Percentiles rank a stretch among this genome's conserved stretches.
These are phyloP conservation scores for Oreonectes daqikongensis DNA, from an alignment of 2,797 vertebrate genomes.

Conservation along the genomic window DNA sequence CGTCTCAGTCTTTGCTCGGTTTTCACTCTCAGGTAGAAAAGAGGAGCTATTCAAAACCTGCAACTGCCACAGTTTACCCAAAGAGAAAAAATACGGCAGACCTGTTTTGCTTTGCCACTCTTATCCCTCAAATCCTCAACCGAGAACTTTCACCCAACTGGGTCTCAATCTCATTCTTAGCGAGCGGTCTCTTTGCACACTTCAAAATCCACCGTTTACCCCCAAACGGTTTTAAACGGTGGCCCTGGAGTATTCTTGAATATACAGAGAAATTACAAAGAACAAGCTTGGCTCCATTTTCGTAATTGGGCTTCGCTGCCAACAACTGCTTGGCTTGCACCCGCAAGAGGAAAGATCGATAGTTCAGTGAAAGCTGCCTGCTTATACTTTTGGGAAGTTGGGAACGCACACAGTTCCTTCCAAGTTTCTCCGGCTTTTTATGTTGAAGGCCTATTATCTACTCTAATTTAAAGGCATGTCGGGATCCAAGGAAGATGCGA, in stretches of 20 bases:
- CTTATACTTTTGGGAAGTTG: slow-evolving; percentile 39
- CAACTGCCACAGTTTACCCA: slow-evolving; percentile 9
- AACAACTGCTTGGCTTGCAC: slow-evolving; percentile 76
- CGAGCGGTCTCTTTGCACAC: slow-evolving; percentile 40
- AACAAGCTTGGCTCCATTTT: slow-evolving; percentile 79
- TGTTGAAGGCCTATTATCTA: slow-evolving; percentile 40
- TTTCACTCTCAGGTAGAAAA: slow-evolving; percentile 41
- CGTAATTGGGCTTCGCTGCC: slow-evolving; percentile 79
- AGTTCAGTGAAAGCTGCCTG: slow-evolving; percentile 58
- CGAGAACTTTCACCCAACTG: background rate
- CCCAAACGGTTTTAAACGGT: slow-evolving; percentile 63
- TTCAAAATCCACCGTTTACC: slow-evolving; percentile 67
- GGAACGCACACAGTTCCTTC: slow-evolving; percentile 19
- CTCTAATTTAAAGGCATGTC: slow-evolving; percentile 21
- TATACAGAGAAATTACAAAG: slow-evolving; percentile 75
- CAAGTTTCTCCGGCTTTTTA: slow-evolving; percentile 26
- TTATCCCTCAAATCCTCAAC: slow-evolving; percentile 30
- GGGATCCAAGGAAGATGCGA: slow-evolving; percentile 2
- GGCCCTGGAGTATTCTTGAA: slow-evolving; percentile 67
- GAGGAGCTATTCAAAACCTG: slow-evolving; percentile 27
- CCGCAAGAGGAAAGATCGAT: slow-evolving; percentile 73
- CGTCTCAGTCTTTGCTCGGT: slow-evolving; percentile 32
- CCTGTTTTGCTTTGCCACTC: slow-evolving; percentile 26
- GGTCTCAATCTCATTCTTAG: too few species aligned
- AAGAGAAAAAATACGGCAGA: background rate